phyloP scores from a whole-genome alignment of 2,113 vertebrate genomes.

The Odobenus rosmarus region DNA sequence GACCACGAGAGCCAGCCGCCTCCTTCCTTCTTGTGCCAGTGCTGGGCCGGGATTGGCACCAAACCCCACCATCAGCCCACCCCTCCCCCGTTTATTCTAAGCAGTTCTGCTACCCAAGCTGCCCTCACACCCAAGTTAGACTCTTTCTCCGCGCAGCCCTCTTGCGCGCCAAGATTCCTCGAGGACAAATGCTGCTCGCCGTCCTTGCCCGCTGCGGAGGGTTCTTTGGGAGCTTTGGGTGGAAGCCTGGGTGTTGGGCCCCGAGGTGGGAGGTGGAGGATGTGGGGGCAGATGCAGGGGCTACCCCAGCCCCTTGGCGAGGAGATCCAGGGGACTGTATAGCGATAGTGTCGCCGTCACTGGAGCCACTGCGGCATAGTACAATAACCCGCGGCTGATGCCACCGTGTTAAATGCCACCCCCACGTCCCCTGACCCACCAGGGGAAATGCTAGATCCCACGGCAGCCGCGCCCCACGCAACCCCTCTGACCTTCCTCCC shows the following conservation, averaged over 20 bases:
- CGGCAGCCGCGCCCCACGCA: not conserved
- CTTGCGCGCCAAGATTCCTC: not conserved
- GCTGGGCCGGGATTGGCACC: not conserved
- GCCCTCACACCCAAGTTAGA: not conserved
- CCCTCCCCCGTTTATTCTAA: not conserved
- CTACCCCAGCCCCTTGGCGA: not conserved
- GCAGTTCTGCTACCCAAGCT: not conserved
- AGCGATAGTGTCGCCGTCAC: not conserved
- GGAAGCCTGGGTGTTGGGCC: not conserved
- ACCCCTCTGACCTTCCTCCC: too few relatives aligned
- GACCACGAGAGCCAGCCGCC: not conserved
- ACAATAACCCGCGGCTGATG: not conserved
- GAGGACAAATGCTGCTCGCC: not conserved
- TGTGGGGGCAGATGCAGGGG: not conserved
- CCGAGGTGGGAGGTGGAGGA: not conserved
- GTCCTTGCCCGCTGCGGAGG: too few relatives aligned
- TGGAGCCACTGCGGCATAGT: conserved; percentile 46
- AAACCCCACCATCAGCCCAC: not conserved
- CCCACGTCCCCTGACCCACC: not conserved
- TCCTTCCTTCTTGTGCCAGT: not conserved
- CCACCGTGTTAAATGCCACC: not conserved
- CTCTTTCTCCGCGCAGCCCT: not conserved
- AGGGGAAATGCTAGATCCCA: not conserved
- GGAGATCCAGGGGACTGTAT: not conserved
- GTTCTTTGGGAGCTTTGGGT: not conserved